phyloP scores from a whole-genome alignment of 2,888 invertebrate species.

The Orthonychiurus folsomi region DNA sequence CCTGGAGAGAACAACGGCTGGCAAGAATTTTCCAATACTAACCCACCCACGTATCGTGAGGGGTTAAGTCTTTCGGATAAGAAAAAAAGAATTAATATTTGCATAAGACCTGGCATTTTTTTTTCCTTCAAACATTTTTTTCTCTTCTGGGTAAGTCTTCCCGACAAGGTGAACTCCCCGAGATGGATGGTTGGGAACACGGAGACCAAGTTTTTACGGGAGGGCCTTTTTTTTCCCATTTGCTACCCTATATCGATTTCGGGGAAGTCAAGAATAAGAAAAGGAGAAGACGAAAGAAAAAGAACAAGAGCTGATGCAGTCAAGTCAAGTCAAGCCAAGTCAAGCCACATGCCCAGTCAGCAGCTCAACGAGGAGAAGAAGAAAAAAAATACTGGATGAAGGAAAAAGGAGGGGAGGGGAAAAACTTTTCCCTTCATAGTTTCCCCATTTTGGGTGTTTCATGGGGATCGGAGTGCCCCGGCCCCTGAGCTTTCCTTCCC shows the following conservation, averaged over 20 bases:
- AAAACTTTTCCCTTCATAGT: background rate
- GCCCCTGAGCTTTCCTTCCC: no score
- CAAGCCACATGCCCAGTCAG: background rate
- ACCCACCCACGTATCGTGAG: background rate
- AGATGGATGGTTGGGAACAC: background rate
- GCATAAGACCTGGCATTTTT: background rate
- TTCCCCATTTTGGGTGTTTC: no score
- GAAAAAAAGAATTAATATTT: background rate
- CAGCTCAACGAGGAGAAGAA: conserved; percentile 1
- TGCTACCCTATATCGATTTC: background rate
- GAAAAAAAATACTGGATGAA: no score
- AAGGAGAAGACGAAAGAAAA: background rate
- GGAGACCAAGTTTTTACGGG: background rate
- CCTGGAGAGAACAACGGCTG: no score
- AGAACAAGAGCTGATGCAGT: conserved; percentile 1
- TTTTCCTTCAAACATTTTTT: background rate
- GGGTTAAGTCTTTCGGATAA: no score
- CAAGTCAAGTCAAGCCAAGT: background rate
- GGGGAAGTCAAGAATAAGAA: background rate
- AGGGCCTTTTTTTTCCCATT: background rate
- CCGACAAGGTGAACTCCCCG: no score
- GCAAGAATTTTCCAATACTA: background rate
- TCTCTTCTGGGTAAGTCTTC: background rate
- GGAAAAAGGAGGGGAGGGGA: no score
- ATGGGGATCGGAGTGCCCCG: no score